Percentiles rank a stretch among this genome's conserved stretches.
These are phyloP conservation scores for Neoascia interrupta DNA, from an alignment of 2,888 invertebrate species.

Conservation along the genomic window DNA sequence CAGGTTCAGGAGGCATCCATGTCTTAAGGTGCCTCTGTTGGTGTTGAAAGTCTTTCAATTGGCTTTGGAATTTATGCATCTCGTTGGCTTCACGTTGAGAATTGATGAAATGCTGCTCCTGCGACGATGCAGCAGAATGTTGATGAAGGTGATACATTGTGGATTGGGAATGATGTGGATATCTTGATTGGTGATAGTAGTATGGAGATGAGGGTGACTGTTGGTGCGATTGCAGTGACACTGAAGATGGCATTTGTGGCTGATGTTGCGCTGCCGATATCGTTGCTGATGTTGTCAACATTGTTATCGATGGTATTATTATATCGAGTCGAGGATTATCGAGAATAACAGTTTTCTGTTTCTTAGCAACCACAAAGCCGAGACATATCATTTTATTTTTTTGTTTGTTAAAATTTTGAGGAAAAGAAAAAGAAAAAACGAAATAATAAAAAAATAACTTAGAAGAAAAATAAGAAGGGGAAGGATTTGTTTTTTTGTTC, in stretches of 20 bases:
- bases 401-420: slow-evolving; percentile 55
- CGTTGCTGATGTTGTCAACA: slow-evolving; percentile 72
- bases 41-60: slow-evolving; percentile 50
- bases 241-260: slow-evolving; percentile 71
- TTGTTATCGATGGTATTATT: slow-evolving; percentile 71
- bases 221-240: slow-evolving; percentile 29
- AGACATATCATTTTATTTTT: slow-evolving; percentile 20
- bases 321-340: slow-evolving; percentile 73
- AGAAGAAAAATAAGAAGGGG: slow-evolving; percentile 74
- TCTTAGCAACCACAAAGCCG: slow-evolving; percentile 36
- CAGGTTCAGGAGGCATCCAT: slow-evolving; percentile 62
- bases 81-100: slow-evolving; percentile 23
- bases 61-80: slow-evolving; percentile 52
- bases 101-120: slow-evolving; percentile 48
- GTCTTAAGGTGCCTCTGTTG: slow-evolving; percentile 61
- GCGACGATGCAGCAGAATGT: slow-evolving; percentile 36
- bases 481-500: slow-evolving; percentile 73
- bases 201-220: slow-evolving; percentile 39
- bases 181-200: slow-evolving; percentile 55
- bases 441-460: slow-evolving; percentile 74
- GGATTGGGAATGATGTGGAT: slow-evolving; percentile 58
- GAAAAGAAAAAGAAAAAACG: slow-evolving; percentile 71
- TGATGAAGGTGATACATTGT: slow-evolving; percentile 55
- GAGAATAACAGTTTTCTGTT: slow-evolving; percentile 74
- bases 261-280: slow-evolving; percentile 73